These are phyloP conservation scores for Junonia oenone DNA, from an alignment of 2,888 invertebrate genomes.

Conservation along the genomic window DNA sequence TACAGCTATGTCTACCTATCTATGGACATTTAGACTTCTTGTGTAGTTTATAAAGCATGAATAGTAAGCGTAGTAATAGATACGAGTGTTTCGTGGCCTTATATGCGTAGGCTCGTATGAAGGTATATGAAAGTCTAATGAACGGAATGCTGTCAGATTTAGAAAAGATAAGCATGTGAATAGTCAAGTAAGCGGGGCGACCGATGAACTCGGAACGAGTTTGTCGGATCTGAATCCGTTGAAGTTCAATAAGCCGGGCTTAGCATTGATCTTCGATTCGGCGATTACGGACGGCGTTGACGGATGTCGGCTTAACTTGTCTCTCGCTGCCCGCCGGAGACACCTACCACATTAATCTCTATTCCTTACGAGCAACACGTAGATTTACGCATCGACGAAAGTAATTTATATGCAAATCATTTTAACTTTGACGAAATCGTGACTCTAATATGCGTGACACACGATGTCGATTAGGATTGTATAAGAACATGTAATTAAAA, in stretches of 20 bases:
- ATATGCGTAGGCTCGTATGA: constrained; percentile 23
- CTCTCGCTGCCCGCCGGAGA: constrained; percentile 64
- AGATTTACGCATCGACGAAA: constrained; percentile 73
- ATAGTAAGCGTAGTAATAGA: neutral
- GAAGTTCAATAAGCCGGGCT: constrained; percentile 74
- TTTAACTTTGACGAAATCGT: constrained; percentile 68
- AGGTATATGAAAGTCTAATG: constrained; percentile 33
- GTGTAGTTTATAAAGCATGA: neutral
- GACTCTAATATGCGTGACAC: constrained; percentile 62
- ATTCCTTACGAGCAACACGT: constrained; percentile 73
- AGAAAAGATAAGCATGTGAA: constrained; percentile 55
- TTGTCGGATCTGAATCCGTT: constrained; percentile 54
- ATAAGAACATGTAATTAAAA: constrained; percentile 30
- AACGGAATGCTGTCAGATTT: constrained; percentile 62
- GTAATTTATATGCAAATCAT: constrained; percentile 78
- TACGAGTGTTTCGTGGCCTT: neutral
- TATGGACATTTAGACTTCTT: neutral
- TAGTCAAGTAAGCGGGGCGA: constrained; percentile 41
- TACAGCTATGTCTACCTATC: no score
- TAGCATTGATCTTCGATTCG: constrained; percentile 75
- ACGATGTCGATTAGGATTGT: constrained; percentile 47
- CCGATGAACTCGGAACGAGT: constrained; percentile 53
- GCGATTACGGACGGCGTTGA: constrained; percentile 74
- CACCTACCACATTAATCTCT: constrained; percentile 75
- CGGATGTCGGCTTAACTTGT: constrained; percentile 78